Evolutionary conservation across 2,888 invertebrate genomes (phyloP).

Genomic region (Masnerella sp.): DNA sequence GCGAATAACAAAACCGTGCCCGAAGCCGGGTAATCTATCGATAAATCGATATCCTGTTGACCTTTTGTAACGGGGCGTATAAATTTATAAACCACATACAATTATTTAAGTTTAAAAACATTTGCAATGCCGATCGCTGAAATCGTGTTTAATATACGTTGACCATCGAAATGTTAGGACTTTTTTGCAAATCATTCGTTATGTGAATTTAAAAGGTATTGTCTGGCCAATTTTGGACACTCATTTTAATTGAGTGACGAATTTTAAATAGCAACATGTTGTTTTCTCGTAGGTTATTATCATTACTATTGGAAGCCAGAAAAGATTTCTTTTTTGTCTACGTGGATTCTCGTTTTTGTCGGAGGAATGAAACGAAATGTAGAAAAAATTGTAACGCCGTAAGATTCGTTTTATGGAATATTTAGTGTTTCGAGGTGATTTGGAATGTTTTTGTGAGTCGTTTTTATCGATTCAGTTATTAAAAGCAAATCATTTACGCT

Average conservation of each 20-base stretch:
- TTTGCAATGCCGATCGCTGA: constrained; percentile 6
- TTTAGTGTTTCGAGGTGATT: constrained; percentile 17
- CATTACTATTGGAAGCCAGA: too few species aligned
- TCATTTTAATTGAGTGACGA: background rate
- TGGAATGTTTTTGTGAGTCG: constrained; percentile 18
- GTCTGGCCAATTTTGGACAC: background rate
- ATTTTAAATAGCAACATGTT: background rate
- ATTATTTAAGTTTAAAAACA: background rate
- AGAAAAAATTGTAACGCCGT: too few species aligned
- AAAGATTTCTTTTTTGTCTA: too few species aligned
- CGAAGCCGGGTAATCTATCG: too few species aligned
- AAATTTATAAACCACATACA: constrained; percentile 9
- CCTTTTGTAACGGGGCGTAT: background rate
- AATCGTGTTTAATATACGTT: background rate
- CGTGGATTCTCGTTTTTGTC: too few species aligned
- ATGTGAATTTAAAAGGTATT: background rate
- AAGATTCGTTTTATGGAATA: too few species aligned
- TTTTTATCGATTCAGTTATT: constrained; percentile 35
- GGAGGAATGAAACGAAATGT: too few species aligned
- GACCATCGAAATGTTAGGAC: background rate
- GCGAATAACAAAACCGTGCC: background rate
- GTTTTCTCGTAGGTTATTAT: too few species aligned
- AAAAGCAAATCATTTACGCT: constrained; percentile 45
- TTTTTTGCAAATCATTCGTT: constrained; percentile 13
- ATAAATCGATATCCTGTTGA: too few species aligned